Evolutionary conservation across 2,888 invertebrate species (phyloP), one percentile per base, ranked within the genome.

Genomic region (Cinara cedri): DNA sequence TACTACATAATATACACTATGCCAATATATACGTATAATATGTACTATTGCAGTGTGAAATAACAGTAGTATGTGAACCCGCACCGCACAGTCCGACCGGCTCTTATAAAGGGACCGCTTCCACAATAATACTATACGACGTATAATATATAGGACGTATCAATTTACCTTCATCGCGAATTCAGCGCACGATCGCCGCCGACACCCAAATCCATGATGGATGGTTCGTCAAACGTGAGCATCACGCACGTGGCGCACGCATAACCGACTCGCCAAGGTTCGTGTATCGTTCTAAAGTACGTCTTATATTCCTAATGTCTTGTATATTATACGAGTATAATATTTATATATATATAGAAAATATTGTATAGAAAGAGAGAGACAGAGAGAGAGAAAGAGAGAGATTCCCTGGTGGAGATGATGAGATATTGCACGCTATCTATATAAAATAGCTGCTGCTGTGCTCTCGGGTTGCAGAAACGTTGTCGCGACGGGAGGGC

Each of bases 151-250:
- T 3, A 34, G 34, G 26, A 62, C 66, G 78, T 78, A 78, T 78
- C 78, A 78, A 78, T 78, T 78, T 78, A 78, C 68, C 68, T 60
- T 70, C 78, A 78, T 78, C 68, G 57, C 55, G 44, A 57, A 78
- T 78, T 78, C 78, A 78, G n/a, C 51, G 68, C 78, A 78, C 78
- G 78, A 60, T 21, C 66, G 16, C 24, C 44, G n/a, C 75, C 75
- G 78, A 60, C 68, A 60, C 68, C 49, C 34, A 78, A 78, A 78
- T 70, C 68, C 78, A 70, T 70, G 78, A 78, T 70, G 66, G 75
- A 76, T 70, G 68, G 49, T 78, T 68, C 78, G 68, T 78, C 78
- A 78, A 78, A 78, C 78, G 57, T 42, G 51, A 11, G 10, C 19
- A 9, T 34, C 19, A 9, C 62, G 9, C 34, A 51, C 68, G n/a